Conservation (phyloP, 2,797 vertebrate genomes). For the Limnodromus scolopaceus region DNA sequence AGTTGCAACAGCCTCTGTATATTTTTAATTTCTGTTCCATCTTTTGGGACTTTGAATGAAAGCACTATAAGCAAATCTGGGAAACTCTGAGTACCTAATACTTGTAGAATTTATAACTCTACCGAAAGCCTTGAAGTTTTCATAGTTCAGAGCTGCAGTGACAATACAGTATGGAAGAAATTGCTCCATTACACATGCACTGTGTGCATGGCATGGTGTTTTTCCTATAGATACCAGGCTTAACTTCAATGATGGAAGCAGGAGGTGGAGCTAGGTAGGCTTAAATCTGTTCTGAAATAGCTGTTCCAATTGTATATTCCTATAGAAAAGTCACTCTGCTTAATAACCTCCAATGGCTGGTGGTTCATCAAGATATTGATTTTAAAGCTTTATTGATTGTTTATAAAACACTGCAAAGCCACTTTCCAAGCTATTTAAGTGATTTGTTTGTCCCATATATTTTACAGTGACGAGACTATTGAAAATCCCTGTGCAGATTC, state of each 20-base stretch:
- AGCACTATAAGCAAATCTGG: not conserved
- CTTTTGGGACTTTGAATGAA: not conserved
- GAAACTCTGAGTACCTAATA: not conserved
- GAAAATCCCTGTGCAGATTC: constrained; percentile 66
- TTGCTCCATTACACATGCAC: not conserved
- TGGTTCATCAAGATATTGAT: constrained; percentile 74
- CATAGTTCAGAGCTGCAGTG: not conserved
- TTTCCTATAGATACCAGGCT: not conserved
- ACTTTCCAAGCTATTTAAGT: constrained; percentile 64
- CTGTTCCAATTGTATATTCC: not conserved
- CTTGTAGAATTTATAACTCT: not conserved
- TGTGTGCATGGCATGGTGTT: not conserved
- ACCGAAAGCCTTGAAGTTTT: not conserved
- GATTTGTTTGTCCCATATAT: constrained; percentile 67
- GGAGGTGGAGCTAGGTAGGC: not conserved
- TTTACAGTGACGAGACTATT: constrained; percentile 70
- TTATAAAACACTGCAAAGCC: constrained; percentile 68
- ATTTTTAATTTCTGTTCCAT: not conserved
- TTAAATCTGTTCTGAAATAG: not conserved
- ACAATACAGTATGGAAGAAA: not conserved
- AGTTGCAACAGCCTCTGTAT: not conserved
- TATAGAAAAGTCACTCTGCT: constrained; percentile 5
- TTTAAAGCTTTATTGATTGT: constrained; percentile 78
- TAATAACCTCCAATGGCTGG: constrained; percentile 38
- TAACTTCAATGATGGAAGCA: not conserved